Evolutionary conservation across 2,113 vertebrate genomes (phyloP).

Genomic region (Dascyllus trimaculatus): DNA sequence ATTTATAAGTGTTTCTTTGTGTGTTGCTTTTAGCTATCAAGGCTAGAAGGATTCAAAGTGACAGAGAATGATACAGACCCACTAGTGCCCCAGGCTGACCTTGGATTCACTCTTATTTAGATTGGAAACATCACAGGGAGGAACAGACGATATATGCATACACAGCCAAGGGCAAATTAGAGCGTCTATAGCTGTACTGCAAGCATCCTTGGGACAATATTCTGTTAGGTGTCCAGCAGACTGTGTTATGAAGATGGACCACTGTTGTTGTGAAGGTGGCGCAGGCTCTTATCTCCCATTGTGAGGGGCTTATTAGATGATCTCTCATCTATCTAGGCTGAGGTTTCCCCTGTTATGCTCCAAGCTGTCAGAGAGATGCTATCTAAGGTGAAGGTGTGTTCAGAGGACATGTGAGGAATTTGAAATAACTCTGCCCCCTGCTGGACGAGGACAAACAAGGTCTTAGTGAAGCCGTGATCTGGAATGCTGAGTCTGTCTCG

Average conservation of each 20-base stretch:
- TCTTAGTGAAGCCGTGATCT: neutral
- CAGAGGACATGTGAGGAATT: neutral
- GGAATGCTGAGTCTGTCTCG: neutral
- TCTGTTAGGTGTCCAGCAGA: constrained; percentile 17
- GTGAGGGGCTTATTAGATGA: constrained; percentile 15
- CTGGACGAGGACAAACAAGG: constrained; percentile 18
- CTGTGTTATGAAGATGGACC: constrained; percentile 11
- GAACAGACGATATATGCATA: constrained; percentile 17
- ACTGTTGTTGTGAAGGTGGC: neutral
- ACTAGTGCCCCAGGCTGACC: constrained; percentile 33
- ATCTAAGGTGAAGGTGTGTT: constrained; percentile 33
- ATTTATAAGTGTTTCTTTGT: constrained; percentile 67
- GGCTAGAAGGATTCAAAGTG: constrained; percentile 19
- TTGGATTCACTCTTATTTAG: constrained; percentile 22
- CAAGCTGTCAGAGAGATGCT: constrained; percentile 16
- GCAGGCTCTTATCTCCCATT: constrained; percentile 24
- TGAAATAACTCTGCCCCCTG: constrained; percentile 64
- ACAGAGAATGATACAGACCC: constrained; percentile 16
- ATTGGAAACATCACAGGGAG: constrained; percentile 17
- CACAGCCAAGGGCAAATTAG: neutral
- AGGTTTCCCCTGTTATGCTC: constrained; percentile 20
- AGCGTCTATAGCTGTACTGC: neutral
- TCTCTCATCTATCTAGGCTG: constrained; percentile 6
- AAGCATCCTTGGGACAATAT: neutral
- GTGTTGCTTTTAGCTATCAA: constrained; percentile 49